phyloP scores from a whole-genome alignment of 2,888 invertebrate species.

The Philonicus albiceps region DNA sequence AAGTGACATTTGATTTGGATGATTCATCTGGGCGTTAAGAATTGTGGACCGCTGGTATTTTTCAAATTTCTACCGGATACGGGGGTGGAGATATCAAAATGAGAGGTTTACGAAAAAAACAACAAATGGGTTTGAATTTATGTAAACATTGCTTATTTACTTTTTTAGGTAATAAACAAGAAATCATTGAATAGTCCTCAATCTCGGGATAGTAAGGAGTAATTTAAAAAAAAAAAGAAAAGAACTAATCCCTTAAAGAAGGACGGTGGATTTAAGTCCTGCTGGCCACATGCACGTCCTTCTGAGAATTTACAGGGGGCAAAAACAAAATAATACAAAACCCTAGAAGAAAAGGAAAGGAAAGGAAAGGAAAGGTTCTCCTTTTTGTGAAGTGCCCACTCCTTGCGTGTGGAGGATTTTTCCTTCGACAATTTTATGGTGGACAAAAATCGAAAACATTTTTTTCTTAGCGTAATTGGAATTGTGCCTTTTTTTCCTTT shows the following conservation, averaged over 20 bases:
- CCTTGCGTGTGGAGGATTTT: neutral
- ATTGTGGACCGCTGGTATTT: too few relatives aligned
- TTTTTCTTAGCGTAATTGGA: neutral
- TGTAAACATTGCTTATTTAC: too few relatives aligned
- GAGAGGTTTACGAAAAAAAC: too few relatives aligned
- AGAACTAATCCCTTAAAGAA: neutral
- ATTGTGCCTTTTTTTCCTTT: too few relatives aligned
- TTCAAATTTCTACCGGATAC: too few relatives aligned
- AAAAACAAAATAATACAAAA: neutral
- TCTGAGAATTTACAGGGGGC: neutral
- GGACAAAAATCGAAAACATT: neutral
- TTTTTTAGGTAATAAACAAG: too few relatives aligned
- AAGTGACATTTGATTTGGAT: too few relatives aligned
- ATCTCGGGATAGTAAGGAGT: neutral
- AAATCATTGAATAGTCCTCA: neutral
- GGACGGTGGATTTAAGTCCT: neutral
- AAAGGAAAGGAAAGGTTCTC: neutral
- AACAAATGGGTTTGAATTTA: too few relatives aligned
- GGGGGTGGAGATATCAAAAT: too few relatives aligned
- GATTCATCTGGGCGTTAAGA: too few relatives aligned
- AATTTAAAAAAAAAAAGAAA: neutral
- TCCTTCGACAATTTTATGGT: neutral
- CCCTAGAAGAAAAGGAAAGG: neutral
- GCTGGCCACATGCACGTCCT: neutral
- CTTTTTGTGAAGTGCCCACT: neutral